Conservation (phyloP, 2,888 invertebrate genomes). For the Trissolcus japonicus region DNA sequence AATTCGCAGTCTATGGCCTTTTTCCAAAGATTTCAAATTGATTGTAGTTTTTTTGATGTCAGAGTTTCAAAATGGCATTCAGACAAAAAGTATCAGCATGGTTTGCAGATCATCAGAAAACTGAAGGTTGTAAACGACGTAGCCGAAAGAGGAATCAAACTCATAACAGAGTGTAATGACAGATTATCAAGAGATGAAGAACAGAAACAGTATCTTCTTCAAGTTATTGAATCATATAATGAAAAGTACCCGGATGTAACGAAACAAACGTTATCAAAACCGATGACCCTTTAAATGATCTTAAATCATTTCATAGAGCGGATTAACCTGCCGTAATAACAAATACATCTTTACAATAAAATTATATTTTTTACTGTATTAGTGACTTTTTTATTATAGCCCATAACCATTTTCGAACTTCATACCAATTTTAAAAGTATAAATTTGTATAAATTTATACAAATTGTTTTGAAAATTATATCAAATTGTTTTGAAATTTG, state of each 20-base stretch:
- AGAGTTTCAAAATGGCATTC: constrained; percentile 29
- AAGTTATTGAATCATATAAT: constrained; percentile 21
- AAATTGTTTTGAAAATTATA: no score
- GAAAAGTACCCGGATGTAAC: constrained; percentile 8
- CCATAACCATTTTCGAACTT: no score
- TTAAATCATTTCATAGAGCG: no score
- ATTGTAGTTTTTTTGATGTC: constrained; percentile 23
- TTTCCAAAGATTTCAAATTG: constrained; percentile 38
- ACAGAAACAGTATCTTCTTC: constrained; percentile 20
- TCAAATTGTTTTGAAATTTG: no score
- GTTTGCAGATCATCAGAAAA: constrained; percentile 14
- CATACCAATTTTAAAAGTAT: no score
- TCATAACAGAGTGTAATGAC: constrained; percentile 34
- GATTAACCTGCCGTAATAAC: no score
- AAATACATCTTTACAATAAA: no score
- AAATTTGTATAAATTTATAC: no score
- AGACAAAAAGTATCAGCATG: constrained; percentile 25
- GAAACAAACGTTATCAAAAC: background rate
- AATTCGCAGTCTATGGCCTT: constrained; percentile 30
- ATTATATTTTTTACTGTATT: no score
- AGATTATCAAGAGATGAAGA: constrained; percentile 13
- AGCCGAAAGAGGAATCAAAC: constrained; percentile 35
- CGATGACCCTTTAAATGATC: no score
- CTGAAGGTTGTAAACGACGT: constrained; percentile 32
- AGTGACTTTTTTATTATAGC: no score